phyloP scores from a whole-genome alignment of 2,113 vertebrate genomes.

The Helogale parvula region DNA sequence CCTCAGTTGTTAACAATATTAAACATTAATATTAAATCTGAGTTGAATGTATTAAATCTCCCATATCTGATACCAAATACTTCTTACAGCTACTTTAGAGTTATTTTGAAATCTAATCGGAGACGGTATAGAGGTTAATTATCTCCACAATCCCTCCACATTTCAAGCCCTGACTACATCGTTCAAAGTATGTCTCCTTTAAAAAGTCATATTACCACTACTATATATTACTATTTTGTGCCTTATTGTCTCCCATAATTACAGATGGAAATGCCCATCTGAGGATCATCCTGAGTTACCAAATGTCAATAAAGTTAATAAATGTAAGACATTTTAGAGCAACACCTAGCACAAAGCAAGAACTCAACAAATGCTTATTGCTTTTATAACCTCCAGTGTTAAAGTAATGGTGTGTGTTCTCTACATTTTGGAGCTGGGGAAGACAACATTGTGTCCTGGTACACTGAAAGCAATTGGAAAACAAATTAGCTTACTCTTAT shows the following conservation, averaged over 20 bases:
- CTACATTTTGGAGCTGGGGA: not conserved
- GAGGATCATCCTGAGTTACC: not conserved
- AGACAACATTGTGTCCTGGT: not conserved
- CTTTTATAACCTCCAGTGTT: not conserved
- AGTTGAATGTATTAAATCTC: not conserved
- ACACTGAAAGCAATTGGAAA: conserved; percentile 48
- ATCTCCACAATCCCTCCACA: not conserved
- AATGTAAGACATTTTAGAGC: not conserved
- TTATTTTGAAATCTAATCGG: not conserved
- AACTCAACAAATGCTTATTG: not conserved
- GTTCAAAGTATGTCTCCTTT: not conserved
- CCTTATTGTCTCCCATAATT: not conserved
- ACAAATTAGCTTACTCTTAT: conserved; percentile 61
- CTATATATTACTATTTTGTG: not conserved
- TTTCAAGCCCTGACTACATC: not conserved
- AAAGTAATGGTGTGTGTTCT: not conserved
- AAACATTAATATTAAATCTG: not conserved
- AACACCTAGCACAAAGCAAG: not conserved
- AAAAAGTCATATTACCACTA: not conserved
- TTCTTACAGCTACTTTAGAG: not conserved
- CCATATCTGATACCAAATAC: not conserved
- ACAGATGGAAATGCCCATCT: not conserved
- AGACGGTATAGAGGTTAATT: not conserved
- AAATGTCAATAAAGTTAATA: not conserved
- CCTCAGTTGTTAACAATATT: no score